Evolutionary conservation across 1,140 invertebrate species (phyloP).

Genomic region (Lerema accius): DNA sequence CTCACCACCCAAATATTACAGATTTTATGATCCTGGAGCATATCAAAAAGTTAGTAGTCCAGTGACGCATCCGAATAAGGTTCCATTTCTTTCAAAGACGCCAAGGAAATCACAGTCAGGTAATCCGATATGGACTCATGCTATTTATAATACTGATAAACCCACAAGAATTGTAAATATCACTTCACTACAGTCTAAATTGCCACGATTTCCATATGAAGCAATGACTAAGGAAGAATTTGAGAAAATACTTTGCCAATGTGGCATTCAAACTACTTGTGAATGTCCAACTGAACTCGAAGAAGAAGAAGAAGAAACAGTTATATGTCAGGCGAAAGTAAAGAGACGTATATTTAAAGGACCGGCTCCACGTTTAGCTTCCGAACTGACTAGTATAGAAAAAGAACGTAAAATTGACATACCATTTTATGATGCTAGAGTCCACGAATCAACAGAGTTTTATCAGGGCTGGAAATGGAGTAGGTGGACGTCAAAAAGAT

Average conservation of each 20-base stretch:
- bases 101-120: slow-evolving; percentile 40
- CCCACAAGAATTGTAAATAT: slow-evolving; percentile 54
- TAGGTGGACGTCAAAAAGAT: slow-evolving; percentile 50
- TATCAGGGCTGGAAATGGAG: slow-evolving; percentile 75
- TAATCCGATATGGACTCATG: slow-evolving; percentile 57
- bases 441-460: slow-evolving; percentile 55
- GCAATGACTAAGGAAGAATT: slow-evolving; percentile 48
- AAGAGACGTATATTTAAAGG: slow-evolving; percentile 58
- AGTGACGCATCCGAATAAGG: slow-evolving; percentile 43
- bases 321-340: slow-evolving; percentile 54
- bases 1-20: slow-evolving; percentile 40
- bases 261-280: slow-evolving; percentile 52
- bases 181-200: slow-evolving; percentile 53
- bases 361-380: slow-evolving; percentile 34
- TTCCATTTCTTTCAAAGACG: slow-evolving; percentile 56
- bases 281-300: slow-evolving; percentile 50
- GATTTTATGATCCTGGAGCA: slow-evolving; percentile 57
- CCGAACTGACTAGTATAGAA: background rate
- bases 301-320: slow-evolving; percentile 29
- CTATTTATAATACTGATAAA: slow-evolving; percentile 46
- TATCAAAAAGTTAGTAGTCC: slow-evolving; percentile 48
- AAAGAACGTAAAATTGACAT: slow-evolving; percentile 40
- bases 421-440: slow-evolving; percentile 56
- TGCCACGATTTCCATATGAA: slow-evolving; percentile 64
- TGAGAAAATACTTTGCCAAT: slow-evolving; percentile 58